Evolutionary conservation across 2,113 vertebrate species (phyloP).

Genomic region (Pygoscelis antarcticus): DNA sequence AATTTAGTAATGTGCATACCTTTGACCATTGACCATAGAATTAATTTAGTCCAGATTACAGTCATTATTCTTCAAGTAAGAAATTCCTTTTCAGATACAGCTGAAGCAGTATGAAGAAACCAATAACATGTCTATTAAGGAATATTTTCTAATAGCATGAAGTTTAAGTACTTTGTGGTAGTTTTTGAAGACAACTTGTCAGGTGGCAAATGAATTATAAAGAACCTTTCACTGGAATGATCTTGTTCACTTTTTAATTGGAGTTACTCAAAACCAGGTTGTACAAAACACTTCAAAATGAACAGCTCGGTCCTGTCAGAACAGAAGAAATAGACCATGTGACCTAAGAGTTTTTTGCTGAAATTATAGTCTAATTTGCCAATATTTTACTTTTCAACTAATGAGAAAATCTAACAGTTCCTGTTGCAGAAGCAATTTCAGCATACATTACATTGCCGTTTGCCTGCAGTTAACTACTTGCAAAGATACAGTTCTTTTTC

Average conservation of each 20-base stretch:
- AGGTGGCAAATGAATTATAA: neutral
- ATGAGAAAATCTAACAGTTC: conserved; percentile 9
- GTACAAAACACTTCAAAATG: neutral
- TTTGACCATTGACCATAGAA: neutral
- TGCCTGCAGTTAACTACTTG: neutral
- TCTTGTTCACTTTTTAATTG: neutral
- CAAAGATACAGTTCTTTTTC: neutral
- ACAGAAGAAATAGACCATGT: neutral
- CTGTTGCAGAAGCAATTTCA: neutral
- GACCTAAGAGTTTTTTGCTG: neutral
- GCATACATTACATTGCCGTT: neutral
- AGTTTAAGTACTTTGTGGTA: neutral
- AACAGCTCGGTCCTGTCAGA: neutral
- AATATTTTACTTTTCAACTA: conserved; percentile 23
- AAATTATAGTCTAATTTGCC: conserved; percentile 12
- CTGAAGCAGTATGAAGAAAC: neutral
- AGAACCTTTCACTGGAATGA: neutral
- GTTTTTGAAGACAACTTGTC: conserved; percentile 1
- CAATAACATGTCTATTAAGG: neutral
- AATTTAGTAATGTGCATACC: neutral
- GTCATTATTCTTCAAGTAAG: neutral
- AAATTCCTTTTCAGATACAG: neutral
- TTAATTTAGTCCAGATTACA: neutral
- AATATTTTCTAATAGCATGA: neutral
- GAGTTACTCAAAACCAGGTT: neutral